Evolutionary conservation across 2,888 invertebrate species (phyloP), one percentile per base, ranked within the genome.

Genomic region (Lamproptera curius): DNA sequence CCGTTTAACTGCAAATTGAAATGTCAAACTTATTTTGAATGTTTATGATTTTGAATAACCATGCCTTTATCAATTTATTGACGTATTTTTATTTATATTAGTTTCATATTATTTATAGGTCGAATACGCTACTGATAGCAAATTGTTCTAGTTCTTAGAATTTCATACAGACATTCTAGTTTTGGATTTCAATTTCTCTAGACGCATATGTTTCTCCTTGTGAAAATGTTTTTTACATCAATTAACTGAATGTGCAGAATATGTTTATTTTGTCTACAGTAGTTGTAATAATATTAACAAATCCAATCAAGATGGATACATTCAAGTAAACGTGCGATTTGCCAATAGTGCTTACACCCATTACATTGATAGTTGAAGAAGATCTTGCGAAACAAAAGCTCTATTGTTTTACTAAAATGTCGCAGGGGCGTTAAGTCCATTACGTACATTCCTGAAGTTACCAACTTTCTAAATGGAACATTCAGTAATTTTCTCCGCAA

Each of bases 401-500:
- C 73, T 60, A 68, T 81, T 80, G 80, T 83, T 62, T 67, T 40
- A 55, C 59, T 56, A 53, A 55, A 52, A 53, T 58, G 54, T 55
- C 57, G 56, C 50, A 52, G 52, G 54, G 58, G 57, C 56, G 56
- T 56, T 59, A 58, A 71, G 70, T 73, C 73, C 67, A 79, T 78
- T 79, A 77, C 56, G 65, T 64, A 59, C 72, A 73, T 75, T 75
- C 63, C 61, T 52, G 57, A 76, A 80, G 70, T 80, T 74, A 50
- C 59, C 51, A 69, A 76, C 75, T 79, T 67, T 63, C 65, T 70
- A 67, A 77, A 80, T 77, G 62, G 74, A 75, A 66, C 71, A 73
- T 67, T 67, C 63, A 66, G 73, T 73, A 75, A 76, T 80, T 76
- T 77, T 73, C 56, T 60, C 67, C 63, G 67, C 66, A 74, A 77